Base-by-base conservation (phyloP, 2,113 vertebrate genomes). In the Thymallus thymallus region DNA sequence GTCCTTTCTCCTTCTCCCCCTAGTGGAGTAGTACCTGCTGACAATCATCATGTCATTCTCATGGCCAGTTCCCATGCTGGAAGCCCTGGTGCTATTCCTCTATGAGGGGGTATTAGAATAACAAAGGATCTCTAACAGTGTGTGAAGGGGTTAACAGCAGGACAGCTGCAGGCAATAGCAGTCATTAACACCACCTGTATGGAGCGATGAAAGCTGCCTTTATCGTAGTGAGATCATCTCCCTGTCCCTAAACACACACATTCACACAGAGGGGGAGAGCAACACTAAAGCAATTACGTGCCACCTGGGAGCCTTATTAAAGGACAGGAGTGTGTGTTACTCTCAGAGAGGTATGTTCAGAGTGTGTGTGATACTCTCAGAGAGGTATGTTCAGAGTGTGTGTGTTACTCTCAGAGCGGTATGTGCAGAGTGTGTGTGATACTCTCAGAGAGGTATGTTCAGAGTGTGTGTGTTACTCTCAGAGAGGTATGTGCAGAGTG, bases 101-200 rank as follows among this genome's bases (percentile, higher is more conserved):
- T 16, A 7, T 68, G 41, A n/a, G 41, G 22, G 22, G 35, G n/a
- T 6, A 23, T 2, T 22, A n/a, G 65, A 18, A 29, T 14, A 18
- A 18, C 30, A 32, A 32, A n/a, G 12, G 68, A 23, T n/a, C 5
- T n/a, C 66, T 55, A 71, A n/a, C n/a, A n/a, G n/a, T n/a, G n/a
- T n/a, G n/a, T n/a, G n/a, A n/a, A 48, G 32, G 69, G 46, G 75
- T 75, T 72, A 75, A 80, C 75, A 74, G 75, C 68, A 80, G 30
- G 55, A 56, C 3, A 13, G 9, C 30, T 24, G 61, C 26, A n/a
- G 41, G 29, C 64, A 72, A 69, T 20, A 68, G 74, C 26, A 24
- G 76, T 84, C 84, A 32, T 32, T 32, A 82, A 69, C 65, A 82
- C 80, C 85, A 87, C 81, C 82, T 86, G 84, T 41, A 69, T 60